A percentile compares a stretch with the other conserved stretches of the same genome.
Conservation (phyloP, 2,113 vertebrate genomes). For the Orientallactaga bullata region DNA sequence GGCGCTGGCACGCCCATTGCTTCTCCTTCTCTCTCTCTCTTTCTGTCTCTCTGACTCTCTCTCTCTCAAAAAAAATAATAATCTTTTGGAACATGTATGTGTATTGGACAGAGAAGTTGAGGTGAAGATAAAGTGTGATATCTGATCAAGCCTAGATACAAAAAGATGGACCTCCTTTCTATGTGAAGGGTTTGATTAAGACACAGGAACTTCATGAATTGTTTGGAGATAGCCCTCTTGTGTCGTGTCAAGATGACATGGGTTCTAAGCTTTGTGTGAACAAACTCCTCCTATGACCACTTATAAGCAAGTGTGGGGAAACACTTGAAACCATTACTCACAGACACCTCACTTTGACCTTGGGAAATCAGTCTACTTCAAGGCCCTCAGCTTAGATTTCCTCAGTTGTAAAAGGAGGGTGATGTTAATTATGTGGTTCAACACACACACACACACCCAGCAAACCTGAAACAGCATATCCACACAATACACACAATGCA, state of each 20-base stretch:
- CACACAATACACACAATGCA: neutral
- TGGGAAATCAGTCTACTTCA: neutral
- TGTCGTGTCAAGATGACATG: neutral
- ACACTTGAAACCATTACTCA: neutral
- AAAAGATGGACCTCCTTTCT: neutral
- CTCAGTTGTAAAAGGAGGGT: neutral
- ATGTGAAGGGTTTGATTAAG: conserved; percentile 36
- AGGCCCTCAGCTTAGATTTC: neutral
- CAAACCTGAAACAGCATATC: neutral
- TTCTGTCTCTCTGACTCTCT: too few species aligned
- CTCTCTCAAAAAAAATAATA: too few species aligned
- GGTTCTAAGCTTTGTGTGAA: neutral
- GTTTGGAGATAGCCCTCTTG: neutral
- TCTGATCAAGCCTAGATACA: neutral
- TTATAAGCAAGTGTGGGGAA: neutral
- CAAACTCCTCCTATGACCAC: neutral
- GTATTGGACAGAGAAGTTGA: conserved; percentile 12
- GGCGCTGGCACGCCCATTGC: too few species aligned
- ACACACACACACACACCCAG: neutral
- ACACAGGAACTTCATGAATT: neutral
- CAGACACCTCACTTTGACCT: conserved; percentile 6
- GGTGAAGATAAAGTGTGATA: neutral
- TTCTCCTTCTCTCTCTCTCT: too few species aligned
- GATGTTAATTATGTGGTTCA: neutral
- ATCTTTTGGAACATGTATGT: neutral